Base-by-base conservation (phyloP, 2,113 vertebrate species). In the Hippocampus abdominalis region DNA sequence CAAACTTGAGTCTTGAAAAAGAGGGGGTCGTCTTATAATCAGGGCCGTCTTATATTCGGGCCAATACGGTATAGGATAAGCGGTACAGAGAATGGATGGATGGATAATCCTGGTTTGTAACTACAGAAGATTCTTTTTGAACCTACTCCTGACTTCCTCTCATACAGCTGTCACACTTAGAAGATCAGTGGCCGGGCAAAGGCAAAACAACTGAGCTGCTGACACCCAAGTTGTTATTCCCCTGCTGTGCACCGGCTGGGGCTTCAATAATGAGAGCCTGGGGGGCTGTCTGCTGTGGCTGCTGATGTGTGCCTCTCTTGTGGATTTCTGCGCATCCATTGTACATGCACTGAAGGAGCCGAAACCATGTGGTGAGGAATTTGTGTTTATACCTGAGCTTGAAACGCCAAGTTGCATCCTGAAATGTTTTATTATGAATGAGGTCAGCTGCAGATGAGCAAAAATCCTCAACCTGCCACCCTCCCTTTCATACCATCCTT, bases 201-300 rank as follows among this genome's bases (percentile, higher is more conserved):
- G 49, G 59, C 54, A 71, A 78, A 80, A 84, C 77, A 89, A 79
- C 71, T 5, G 69, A 76, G 75, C 76, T 78, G 75, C 70, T 87
- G 83, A 84, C 65, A 56, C 75, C 64, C 25, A 74, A 86, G 75
- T 69, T 32, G 66, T 64, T 70, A 15, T 80, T 75, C 73, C 72
- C 81, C 80, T 72, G 70, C 80, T 76, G 75, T 64, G 79, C 79
- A 74, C 57, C 36, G 66, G 69, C 71, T 71, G 64, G 75, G 68
- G 75, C 56, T 78, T 68, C 70, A 61, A 70, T 89, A 90, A 90
- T 59, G 83, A 85, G 84, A 82, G 81, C 82, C 82, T 72, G 70
- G 81, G 78, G 89, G 84, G 56, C 72, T 44, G 71, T 56, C 67
- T 60, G 70, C 54, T 62, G 57, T 48, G 71, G 56, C 27, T 12